These are phyloP conservation scores for Coccyzus lansbergi DNA, from an alignment of 2,797 vertebrate species.

Conservation along the genomic window DNA sequence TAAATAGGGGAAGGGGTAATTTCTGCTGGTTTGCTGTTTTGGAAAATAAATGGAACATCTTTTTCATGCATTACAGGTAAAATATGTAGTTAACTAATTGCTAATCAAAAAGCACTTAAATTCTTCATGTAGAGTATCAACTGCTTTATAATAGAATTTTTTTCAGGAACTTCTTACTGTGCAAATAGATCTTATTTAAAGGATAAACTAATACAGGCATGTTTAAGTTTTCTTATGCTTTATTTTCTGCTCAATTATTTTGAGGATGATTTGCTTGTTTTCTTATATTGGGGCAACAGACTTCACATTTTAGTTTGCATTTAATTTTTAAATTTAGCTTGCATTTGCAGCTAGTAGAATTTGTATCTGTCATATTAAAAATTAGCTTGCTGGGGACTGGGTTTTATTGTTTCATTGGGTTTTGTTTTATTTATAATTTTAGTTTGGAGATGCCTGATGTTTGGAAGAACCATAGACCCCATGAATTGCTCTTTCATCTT, in stretches of 20 bases:
- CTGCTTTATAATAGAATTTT: neutral
- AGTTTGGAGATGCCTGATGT: neutral
- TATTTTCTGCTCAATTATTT: neutral
- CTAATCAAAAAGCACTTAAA: neutral
- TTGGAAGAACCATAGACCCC: neutral
- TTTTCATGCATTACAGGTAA: neutral
- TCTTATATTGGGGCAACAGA: neutral
- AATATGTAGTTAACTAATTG: neutral
- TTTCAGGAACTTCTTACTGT: neutral
- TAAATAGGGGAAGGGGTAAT: neutral
- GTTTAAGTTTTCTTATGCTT: neutral
- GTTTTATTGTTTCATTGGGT: too few species aligned
- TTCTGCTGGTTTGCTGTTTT: neutral
- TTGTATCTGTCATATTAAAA: neutral
- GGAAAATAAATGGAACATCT: neutral
- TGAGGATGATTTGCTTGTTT: neutral
- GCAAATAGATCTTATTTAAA: neutral
- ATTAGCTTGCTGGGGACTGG: neutral
- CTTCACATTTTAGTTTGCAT: neutral
- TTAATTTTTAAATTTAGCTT: neutral
- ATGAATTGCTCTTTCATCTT: neutral
- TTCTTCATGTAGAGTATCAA: neutral
- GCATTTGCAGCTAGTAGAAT: neutral
- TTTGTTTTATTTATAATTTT: neutral
- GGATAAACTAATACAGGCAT: neutral